Base-by-base conservation (phyloP, 2,113 vertebrate genomes). In the Sorex araneus region DNA sequence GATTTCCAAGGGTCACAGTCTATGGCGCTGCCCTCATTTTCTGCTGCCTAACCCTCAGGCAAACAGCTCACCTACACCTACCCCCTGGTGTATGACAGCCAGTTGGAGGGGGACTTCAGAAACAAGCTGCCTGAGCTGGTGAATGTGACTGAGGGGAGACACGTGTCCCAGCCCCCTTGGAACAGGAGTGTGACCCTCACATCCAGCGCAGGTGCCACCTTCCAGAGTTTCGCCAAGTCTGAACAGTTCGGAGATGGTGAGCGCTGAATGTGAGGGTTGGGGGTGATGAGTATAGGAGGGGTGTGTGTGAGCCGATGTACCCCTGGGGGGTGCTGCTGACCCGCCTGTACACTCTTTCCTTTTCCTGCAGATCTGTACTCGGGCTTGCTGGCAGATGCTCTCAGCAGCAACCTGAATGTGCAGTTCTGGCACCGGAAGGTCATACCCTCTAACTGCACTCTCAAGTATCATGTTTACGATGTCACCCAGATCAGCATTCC, bases 211-310 rank as follows among this genome's bases (percentile, higher is more conserved):
- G 98, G 98, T 10, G 94, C 96, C 7, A 1, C 94, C 63, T 99
- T 99, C 95, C 97, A 97, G 97, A 99, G 97, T 96, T 99, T 99
- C 67, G 98, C 98, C 83, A 99, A 99, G 95, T 98, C 97, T 94
- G 94, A 96, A 1, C 92, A 97, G 3, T 99, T 99, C 74, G 76
- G 98, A 45, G 97, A 98, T 16, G 99, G 99, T 99, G 95, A 90
- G 97, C 30, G 3, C 18, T 13, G 63, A 75, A 27, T 19, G 8
- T 27, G 54, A 13, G 13, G 16, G 16, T 19, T 12, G 25, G 76
- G 21, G 63, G 23, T 5, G 8, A 13, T 16, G 54, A 16, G 13
- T 54, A 19, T 10, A 54, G 54, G 13, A 54, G 21, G 63, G 27
- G 21, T 64, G 63, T 27, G 4, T 28, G 4, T 64, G 23, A 5